Evolutionary conservation across 1,140 invertebrate genomes (phyloP), one percentile per base, ranked within the genome.

Genomic region (Drosophila repleta): DNA sequence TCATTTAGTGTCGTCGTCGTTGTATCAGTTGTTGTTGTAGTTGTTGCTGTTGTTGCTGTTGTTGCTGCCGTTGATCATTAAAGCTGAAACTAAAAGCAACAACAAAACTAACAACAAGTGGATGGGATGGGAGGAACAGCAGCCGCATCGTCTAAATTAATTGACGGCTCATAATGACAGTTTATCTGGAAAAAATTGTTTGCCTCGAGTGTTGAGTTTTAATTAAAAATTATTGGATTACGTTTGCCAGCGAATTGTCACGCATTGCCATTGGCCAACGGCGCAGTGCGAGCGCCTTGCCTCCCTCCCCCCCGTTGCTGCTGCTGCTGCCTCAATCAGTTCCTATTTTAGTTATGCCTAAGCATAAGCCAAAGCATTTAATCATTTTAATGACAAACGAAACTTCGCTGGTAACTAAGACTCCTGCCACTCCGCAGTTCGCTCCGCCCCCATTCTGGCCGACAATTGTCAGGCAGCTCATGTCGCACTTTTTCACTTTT

Each of bases 141-240:
- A 52, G 55, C 52, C 69, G 73, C 72, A 75, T 78, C 72, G 71
- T 43, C 80, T 83, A 90, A 90, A 87, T 90, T 90, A 90, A 90
- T 90, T 90, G 78, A 87, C 76, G 79, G 76, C 85, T 75, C 84
- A 89, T 89, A 89, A 89, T 89, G 85, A 89, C 84, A 89, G 85
- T 89, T 85, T 89, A 85, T 84, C 77, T 89, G 79, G 84, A 85
- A 90, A 90, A 89, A 90, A 89, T 88, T 88, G 84, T 88, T 88
- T 83, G 84, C 83, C 80, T 73, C 84, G 76, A 88, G 84, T 88
- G 83, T 88, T 88, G 83, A 88, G 83, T 89, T 88, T 88, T 88
- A 88, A 88, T 88, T 88, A 88, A 88, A 88, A 88, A 88, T 83
- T 88, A 88, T 88, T 88, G 83, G 79, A 89, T 88, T 89, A 89